Evolutionary conservation across 2,113 vertebrate species (phyloP).

Genomic region (Bambusicola thoracicus): DNA sequence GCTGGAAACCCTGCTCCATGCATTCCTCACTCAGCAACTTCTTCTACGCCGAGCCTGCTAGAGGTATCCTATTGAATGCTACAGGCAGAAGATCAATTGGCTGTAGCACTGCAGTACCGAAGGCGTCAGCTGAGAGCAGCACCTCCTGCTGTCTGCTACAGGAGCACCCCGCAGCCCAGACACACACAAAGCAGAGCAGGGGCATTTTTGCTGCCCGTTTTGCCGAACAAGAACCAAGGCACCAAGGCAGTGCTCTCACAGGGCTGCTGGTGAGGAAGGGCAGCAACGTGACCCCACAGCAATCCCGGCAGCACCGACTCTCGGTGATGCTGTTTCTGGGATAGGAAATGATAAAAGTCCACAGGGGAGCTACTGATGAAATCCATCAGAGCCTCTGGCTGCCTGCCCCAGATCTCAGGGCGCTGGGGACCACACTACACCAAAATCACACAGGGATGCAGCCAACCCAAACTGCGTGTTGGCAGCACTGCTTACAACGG

Average conservation of each 20-base stretch:
- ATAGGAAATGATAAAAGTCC: background rate
- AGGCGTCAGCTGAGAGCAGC: background rate
- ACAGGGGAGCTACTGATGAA: background rate
- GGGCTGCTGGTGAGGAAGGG: background rate
- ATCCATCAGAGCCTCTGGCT: background rate
- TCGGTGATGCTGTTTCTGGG: background rate
- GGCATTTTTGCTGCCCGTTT: background rate
- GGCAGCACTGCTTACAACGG: background rate
- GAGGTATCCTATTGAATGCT: background rate
- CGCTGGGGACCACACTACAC: background rate
- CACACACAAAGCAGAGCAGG: background rate
- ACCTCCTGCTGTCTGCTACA: accelerated
- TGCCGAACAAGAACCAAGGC: background rate
- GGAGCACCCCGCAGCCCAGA: background rate
- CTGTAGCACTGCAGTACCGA: background rate
- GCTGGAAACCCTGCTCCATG: background rate
- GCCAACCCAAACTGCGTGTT: background rate
- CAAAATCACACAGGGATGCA: background rate
- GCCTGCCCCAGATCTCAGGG: background rate
- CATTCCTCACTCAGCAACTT: background rate
- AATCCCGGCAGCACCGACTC: background rate
- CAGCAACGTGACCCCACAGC: background rate
- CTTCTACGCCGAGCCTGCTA: background rate
- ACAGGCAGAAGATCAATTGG: background rate
- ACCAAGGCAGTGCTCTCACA: too few relatives aligned